These are phyloP conservation scores for Sebastolobus alascanus DNA, from an alignment of 2,797 vertebrate species.

Conservation along the genomic window DNA sequence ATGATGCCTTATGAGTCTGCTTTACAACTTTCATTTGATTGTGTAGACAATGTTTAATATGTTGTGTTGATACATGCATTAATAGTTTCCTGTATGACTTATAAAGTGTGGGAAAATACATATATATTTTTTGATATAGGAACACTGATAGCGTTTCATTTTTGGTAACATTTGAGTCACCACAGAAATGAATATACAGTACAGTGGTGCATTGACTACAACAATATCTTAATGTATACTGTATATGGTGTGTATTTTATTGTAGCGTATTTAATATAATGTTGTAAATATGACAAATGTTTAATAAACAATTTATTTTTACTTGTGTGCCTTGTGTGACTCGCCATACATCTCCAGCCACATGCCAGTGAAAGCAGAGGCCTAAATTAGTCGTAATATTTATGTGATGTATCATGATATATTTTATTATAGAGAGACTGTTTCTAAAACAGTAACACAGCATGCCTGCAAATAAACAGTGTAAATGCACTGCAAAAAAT, in stretches of 20 bases:
- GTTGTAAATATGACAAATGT: constrained; percentile 57
- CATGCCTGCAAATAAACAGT: not conserved
- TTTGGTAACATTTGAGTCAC: not conserved
- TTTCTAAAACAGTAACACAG: not conserved
- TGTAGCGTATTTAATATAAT: constrained; percentile 11
- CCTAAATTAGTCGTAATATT: not conserved
- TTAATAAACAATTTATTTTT: constrained; percentile 74
- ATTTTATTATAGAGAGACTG: not conserved
- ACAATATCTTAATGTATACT: constrained; percentile 10
- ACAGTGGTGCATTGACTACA: constrained; percentile 4
- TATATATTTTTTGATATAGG: not conserved
- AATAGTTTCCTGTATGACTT: not conserved
- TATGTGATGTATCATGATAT: not conserved
- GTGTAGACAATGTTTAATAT: not conserved
- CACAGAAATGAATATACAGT: not conserved
- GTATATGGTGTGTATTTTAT: constrained; percentile 22
- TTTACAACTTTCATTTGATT: not conserved
- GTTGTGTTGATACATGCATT: not conserved
- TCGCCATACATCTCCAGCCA: not conserved
- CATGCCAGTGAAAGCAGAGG: not conserved
- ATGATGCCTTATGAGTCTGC: constrained; percentile 7
- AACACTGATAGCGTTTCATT: not conserved
- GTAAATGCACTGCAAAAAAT: not conserved
- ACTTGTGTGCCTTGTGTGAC: constrained; percentile 13
- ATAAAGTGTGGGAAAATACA: not conserved